Evolutionary conservation across 1,140 invertebrate species (phyloP), one percentile per base, ranked within the genome.

Genomic region (Papilio machaon): DNA sequence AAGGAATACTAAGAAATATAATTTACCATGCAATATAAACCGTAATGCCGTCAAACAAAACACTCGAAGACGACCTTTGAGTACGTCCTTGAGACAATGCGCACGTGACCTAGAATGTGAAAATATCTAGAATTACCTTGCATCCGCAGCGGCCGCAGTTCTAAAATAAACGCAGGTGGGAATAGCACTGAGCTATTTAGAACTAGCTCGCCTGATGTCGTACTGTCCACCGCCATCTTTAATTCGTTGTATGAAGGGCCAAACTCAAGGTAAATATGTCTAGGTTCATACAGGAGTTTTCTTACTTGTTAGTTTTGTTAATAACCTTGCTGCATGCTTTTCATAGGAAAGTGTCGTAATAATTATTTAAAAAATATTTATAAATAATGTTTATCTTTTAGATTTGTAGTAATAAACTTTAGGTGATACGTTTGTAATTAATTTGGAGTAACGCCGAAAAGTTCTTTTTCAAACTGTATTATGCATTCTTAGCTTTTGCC

Each of bases 91-190:
- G 93, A 93, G 89, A 94, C 89, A 88, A 89, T 89, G 89, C 90
- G 88, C 85, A 89, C 83, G 85, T 88, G 91, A 93, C 93, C 92
- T 86, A 94, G 90, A 91, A 91, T 91, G 86, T 92, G 90, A 92
- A 92, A 92, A 92, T 92, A 90, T 91, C 86, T 83, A 87, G 87
- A 85, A 88, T 92, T 89, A 92, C 91, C 91, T 92, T 92, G 90
- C 91, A 81, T 74, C 84, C 84, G 85, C 83, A 82, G 85, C 84
- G 88, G 91, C 89, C 81, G 84, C 81, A 49, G 82, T 85, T 86
- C 89, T 90, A 90, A 93, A 94, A 93, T 94, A 92, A 92, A 81
- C 86, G 91, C 91, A 94, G 91, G 91, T 93, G 90, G 89, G 83
- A 84, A 84, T 80, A 81, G 82, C 83, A 84, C 70, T 78, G 84